Base-by-base conservation (phyloP, 2,888 invertebrate species). In the Pachycephus smyrnensis region DNA sequence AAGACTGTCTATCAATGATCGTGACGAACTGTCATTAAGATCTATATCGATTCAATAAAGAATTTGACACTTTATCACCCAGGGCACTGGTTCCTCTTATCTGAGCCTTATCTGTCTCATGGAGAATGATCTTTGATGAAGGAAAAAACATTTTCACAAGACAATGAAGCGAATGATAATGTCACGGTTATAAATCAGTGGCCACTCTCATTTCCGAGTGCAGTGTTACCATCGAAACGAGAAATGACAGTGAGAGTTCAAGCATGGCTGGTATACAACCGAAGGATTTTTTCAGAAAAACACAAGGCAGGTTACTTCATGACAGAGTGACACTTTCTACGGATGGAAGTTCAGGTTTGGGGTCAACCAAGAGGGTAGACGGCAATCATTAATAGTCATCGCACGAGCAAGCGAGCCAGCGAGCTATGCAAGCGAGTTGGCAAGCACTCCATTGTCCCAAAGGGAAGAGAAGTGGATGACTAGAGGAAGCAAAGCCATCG, bases 341-440 rank as follows among this genome's bases (percentile, higher is more conserved):
- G 33, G 80, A 78, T 73, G 37, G 68, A 68, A 78, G 33, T 4
- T 30, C 35, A 35, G 31, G 75, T 81, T 82, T 82, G 81, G 85
- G 88, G 88, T 88, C 89, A 89, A 23, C 85, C 84, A 85, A 79
- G 84, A 82, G 84, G 86, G 85, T 83, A 85, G 87, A 86, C 86
- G 84, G 85, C 87, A 89, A 88, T 89, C 88, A 86, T 85, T 85
- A 87, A 84, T 84, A 86, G 87, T 86, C 87, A 88, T 88, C 84
- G 88, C 88, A 87, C 87, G 85, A 87, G 82, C 85, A 79, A 81
- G 79, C 40, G 76, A 76, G 76, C 31, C 75, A 73, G n/a, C 76
- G 76, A 73, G 69, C 36, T 76, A 76, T 76, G 30, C 32, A 68
- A 35, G 30, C 69, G 71, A 69, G 33, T 36, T 35, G 33, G 35